These are phyloP conservation scores for Dasyprocta punctata DNA, from an alignment of 2,113 vertebrate genomes.

Conservation along the genomic window DNA sequence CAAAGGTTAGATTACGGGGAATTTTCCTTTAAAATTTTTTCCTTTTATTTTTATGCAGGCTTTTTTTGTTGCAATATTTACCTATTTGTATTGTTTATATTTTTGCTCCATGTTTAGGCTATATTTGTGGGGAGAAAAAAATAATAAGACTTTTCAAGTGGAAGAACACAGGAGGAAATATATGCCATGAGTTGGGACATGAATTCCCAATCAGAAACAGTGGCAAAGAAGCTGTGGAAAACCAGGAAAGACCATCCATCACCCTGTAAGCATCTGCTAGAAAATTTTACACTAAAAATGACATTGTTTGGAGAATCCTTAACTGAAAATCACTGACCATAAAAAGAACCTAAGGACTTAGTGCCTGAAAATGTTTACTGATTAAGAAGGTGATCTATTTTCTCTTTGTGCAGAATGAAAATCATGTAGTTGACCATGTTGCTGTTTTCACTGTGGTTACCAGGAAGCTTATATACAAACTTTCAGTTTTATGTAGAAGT, in stretches of 20 bases:
- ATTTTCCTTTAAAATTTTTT: background rate
- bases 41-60: background rate
- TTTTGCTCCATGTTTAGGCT: background rate
- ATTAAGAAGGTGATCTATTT: background rate
- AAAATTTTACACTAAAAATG: background rate
- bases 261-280: background rate
- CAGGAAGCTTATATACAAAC: conserved; percentile 1
- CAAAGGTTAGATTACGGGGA: background rate
- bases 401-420: background rate
- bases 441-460: background rate
- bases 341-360: background rate
- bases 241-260: background rate
- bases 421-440: background rate
- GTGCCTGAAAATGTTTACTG: background rate
- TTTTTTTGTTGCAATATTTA: background rate
- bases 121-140: background rate
- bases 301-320: background rate
- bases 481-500: background rate
- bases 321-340: background rate
- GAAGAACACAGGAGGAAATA: background rate
- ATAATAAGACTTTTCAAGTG: background rate
- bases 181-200: background rate
- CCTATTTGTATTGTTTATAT: background rate
- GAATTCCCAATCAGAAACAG: background rate
- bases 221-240: background rate